Percentiles rank a stretch among this genome's conserved stretches.
Evolutionary conservation across 2,888 invertebrate genomes (phyloP).

Genomic region (Xanthorhoe designata): DNA sequence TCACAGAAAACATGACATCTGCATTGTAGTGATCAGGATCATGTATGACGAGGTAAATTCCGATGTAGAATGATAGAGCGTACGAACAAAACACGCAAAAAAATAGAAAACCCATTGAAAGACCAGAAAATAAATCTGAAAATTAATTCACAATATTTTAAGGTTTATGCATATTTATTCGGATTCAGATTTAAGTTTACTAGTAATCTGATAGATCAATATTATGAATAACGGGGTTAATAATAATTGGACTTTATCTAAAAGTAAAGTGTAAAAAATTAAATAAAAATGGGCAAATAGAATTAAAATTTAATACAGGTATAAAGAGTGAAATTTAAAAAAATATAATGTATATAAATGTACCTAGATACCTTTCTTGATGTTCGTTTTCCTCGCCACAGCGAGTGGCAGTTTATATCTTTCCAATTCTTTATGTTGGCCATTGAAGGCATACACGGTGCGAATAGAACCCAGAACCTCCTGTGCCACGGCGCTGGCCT

Average conservation of each 20-base stretch:
- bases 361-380: conserved; percentile 82
- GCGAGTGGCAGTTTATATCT: conserved; percentile 87
- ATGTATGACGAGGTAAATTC: conserved; percentile 87
- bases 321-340: no score
- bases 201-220: no score
- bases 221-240: no score
- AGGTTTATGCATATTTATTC: no score
- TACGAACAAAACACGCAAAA: conserved; percentile 90
- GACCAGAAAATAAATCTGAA: conserved; percentile 85
- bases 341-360: no score
- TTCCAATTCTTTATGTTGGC: conserved; percentile 87
- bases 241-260: no score
- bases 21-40: conserved; percentile 85
- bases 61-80: conserved; percentile 92
- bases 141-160: background rate
- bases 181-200: no score
- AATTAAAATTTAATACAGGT: no score
- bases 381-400: conserved; percentile 87
- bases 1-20: conserved; percentile 88
- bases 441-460: conserved; percentile 91
- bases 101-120: conserved; percentile 89
- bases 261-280: no score
- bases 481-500: conserved; percentile 90
- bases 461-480: conserved; percentile 89
- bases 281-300: no score